A percentile compares a stretch with the other conserved stretches of the same genome.
Conservation (phyloP, 37 sponge, comb jelly and placozoan species). For the Axinella damicornis region DNA sequence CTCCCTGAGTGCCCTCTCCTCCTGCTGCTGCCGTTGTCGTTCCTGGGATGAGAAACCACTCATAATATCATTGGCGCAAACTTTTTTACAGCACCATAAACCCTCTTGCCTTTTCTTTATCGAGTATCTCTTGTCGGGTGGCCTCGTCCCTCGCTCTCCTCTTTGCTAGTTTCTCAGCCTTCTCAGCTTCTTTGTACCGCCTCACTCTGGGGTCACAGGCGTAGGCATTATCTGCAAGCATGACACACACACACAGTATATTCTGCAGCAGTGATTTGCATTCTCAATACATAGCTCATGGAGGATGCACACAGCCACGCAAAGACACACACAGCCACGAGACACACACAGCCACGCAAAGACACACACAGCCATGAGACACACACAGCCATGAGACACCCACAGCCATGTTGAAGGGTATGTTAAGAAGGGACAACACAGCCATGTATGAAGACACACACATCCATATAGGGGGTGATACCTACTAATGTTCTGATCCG, state of each 20-base stretch:
- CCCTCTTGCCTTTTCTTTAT: slow-evolving; percentile 52
- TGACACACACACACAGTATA: no score
- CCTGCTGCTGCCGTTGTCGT: slow-evolving; percentile 63
- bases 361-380: no score
- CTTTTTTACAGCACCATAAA: neutral
- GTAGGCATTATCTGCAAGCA: slow-evolving; percentile 82
- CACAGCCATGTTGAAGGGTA: no score
- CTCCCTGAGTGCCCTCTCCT: slow-evolving; percentile 67
- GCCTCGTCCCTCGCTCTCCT: slow-evolving; percentile 85
- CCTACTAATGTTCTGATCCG: slow-evolving; percentile 87
- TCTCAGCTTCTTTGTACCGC: slow-evolving; percentile 84
- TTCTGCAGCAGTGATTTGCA: no score
- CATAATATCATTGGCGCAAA: neutral
- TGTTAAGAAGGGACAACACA: no score
- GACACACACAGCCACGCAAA: no score
- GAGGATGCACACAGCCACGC: no score
- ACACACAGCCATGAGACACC: no score
- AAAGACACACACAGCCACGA: no score
- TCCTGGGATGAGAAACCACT: slow-evolving; percentile 31
- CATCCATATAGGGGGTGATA: slow-evolving; percentile 26
- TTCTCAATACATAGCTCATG: no score
- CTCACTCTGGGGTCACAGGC: slow-evolving; percentile 91
- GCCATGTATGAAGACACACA: no score
- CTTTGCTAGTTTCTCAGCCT: slow-evolving; percentile 76
- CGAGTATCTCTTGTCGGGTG: slow-evolving; percentile 50